These are phyloP conservation scores for Cladopsammia gracilis DNA, from an alignment of 64 coral and sea anemone species.

Conservation along the genomic window DNA sequence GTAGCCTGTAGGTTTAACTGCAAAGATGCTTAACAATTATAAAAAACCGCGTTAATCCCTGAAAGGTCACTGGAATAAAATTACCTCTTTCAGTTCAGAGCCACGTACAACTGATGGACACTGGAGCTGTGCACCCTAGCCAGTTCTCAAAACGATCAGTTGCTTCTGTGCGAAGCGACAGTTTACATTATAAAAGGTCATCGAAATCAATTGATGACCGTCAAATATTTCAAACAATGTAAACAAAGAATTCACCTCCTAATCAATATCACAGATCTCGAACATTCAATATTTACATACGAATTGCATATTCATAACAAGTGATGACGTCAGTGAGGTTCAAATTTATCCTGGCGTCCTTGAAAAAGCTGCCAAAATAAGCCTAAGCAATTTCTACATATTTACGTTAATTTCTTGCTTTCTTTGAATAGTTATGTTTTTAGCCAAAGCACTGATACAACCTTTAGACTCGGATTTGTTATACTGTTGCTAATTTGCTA, in stretches of 20 bases:
- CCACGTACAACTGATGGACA: neutral
- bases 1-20: too few relatives aligned
- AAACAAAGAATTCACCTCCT: slow-evolving; percentile 10
- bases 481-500: neutral
- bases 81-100: too few relatives aligned
- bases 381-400: neutral
- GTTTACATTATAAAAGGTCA: neutral
- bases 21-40: too few relatives aligned
- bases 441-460: neutral
- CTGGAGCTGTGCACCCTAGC: neutral
- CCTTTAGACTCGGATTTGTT: too few relatives aligned
- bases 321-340: neutral
- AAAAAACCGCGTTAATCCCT: too few relatives aligned
- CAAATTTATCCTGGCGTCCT: neutral
- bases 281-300: slow-evolving; percentile 19
- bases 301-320: too few relatives aligned
- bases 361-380: slow-evolving; percentile 11
- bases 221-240: slow-evolving; percentile 21
- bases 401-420: neutral
- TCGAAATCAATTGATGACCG: slow-evolving; percentile 22
- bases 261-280: slow-evolving; percentile 17
- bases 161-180: neutral
- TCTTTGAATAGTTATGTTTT: neutral
- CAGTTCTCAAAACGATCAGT: neutral
- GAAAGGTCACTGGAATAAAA: too few relatives aligned